Evolutionary conservation across 2,113 vertebrate genomes (phyloP), one percentile per base, ranked within the genome.

Genomic region (Cricetomys ansorgei): DNA sequence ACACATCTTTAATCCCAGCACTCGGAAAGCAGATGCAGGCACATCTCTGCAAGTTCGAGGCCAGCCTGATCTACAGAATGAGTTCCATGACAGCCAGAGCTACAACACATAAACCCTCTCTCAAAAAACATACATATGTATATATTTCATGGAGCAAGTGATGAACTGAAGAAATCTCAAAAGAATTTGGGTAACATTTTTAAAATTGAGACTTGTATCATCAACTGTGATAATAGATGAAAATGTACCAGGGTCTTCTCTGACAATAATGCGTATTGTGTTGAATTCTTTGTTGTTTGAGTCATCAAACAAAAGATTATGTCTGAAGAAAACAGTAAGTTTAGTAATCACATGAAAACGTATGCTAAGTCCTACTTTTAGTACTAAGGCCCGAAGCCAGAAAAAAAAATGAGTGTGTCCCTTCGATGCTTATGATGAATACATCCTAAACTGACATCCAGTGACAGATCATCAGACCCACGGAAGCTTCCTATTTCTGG

Each of bases 241-340:
- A 57, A 98, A 97, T 96, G 95, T 75, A 95, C 96, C 77, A 96
- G 97, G 83, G 96, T 97, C 98, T 96, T 88, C 80, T 92, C 94
- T 97, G 97, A 96, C 97, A 98, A 93, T 97, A 98, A 94, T 72
- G 97, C 95, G 81, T 91, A 97, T 16, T 98, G 92, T 87, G 91
- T 96, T 95, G 97, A 96, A 96, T 98, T 98, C 97, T 97, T 98
- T 97, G 97, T n/a, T 98, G 97, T 90, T 97, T 97, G 88, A 98
- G 95, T 91, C 97, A 98, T 97, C 97, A 98, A 97, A 98, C 92
- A 96, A 96, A 97, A 97, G 96, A 94, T 97, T 97, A 94, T 98
- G 96, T 96, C 83, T 97, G 83, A 59, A 45, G 95, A 96, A 98
- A 94, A 98, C 97, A 98, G 98, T 96, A 96, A 98, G 83, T 95